Base-by-base conservation (phyloP, 2,888 invertebrate species). In the Cheilosia vernalis region DNA sequence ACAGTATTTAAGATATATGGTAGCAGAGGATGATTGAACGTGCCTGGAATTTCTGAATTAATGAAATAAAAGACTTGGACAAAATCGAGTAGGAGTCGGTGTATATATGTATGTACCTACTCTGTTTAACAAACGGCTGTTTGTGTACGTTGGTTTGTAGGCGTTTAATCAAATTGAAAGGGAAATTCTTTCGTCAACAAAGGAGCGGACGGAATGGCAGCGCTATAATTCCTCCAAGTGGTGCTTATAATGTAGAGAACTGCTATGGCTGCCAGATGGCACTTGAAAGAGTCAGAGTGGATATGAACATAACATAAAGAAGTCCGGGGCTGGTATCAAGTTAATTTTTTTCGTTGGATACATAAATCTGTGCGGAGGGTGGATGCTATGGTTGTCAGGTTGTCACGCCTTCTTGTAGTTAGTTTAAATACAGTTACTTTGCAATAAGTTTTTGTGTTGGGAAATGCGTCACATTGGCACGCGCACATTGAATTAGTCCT, bases 161-260 rank as follows among this genome's bases (percentile, higher is more conserved):
- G 49, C 49, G 49, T 21, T 49, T 49, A 49, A 49, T 49, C 19
- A 49, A 49, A 49, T 49, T 49, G 49, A 49, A 49, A 13, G 19
- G 49, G 21, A 49, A 19, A 49, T 21, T 49, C 49, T 19, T 49
- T 49, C 21, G 49, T 21, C 49, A 49, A 49, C 49, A 49, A 21
- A 13, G 4, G 19, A 10, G 13, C 19, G 13, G 21, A 13, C 13
- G 21, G 19, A 49, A 21, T 49, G 21, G 1, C 49, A 21, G 21
- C 3, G 2, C 21, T 49, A 19, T 30, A 30, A 30, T 21, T 7
- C 19, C 21, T 49, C 13, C 2, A 21, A 49, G 5, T 49, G 21
- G 19, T 13, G 19, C 21, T 49, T 44, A 44, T 44, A n/a, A 19
- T 19, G 4, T 19, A 13, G 49, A 21, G 13, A 9, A 21, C 21